Conservation (phyloP, 2,888 invertebrate species). For the Altica lythri region DNA sequence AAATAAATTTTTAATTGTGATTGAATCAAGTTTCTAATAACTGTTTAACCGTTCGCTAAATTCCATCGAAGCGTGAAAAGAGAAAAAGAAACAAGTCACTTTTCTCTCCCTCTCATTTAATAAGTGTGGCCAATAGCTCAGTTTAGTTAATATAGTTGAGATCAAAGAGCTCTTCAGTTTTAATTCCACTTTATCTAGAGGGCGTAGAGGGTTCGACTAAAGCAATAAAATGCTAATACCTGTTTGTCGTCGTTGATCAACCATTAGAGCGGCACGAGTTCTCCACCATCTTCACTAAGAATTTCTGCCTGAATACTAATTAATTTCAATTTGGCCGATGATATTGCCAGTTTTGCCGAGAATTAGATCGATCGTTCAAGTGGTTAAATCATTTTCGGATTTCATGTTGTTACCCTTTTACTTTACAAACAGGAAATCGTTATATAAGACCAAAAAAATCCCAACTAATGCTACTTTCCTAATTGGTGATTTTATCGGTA, state of each 20-base stretch:
- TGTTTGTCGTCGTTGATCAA: conserved; percentile 71
- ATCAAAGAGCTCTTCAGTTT: conserved; percentile 63
- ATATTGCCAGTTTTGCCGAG: conserved; percentile 18
- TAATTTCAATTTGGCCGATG: conserved; percentile 33
- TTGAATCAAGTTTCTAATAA: conserved; percentile 17
- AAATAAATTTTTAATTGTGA: conserved; percentile 22
- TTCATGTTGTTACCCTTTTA: no score
- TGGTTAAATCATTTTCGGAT: not conserved
- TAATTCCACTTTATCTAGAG: conserved; percentile 64
- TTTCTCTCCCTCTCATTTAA: conserved; percentile 53
- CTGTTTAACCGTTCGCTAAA: conserved; percentile 14
- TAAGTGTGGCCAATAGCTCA: conserved; percentile 56
- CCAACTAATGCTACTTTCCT: no score
- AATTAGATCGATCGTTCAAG: conserved; percentile 21
- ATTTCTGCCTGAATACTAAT: conserved; percentile 41
- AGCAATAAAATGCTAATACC: conserved; percentile 74
- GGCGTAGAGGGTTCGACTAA: conserved; percentile 58
- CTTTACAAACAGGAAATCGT: no score
- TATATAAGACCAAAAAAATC: no score
- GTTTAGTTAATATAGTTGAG: conserved; percentile 58
- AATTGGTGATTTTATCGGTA: no score
- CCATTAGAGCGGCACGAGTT: conserved; percentile 52
- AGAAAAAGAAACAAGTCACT: conserved; percentile 45
- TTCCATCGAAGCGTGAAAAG: conserved; percentile 45
- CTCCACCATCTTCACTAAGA: conserved; percentile 34